phyloP scores from a whole-genome alignment of 1,140 invertebrate species.

The Dendrolimus punctatus region DNA sequence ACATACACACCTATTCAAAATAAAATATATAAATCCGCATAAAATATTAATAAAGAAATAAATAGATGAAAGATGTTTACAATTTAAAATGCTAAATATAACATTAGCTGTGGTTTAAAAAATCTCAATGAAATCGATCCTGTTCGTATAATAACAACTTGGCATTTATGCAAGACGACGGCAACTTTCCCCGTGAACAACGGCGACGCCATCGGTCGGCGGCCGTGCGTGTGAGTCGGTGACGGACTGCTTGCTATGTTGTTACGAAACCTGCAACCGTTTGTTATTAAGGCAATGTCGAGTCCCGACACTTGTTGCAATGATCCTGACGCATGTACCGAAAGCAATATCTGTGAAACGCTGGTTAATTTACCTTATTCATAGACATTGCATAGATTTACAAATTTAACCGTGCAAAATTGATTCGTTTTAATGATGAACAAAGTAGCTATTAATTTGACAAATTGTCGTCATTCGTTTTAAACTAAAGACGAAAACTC shows the following conservation, averaged over 20 bases:
- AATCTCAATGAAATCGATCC: conserved; percentile 48
- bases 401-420: too few relatives aligned
- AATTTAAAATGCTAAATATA: neutral
- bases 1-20: too few relatives aligned
- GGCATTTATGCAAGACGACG: conserved; percentile 44
- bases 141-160: conserved; percentile 27
- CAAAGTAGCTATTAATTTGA: too few relatives aligned
- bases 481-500: too few relatives aligned
- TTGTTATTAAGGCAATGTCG: conserved; percentile 43
- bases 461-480: too few relatives aligned
- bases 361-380: too few relatives aligned
- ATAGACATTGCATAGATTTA: too few relatives aligned
- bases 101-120: conserved; percentile 4
- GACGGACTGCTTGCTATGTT: conserved; percentile 35
- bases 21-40: too few relatives aligned
- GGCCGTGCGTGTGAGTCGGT: conserved; percentile 30
- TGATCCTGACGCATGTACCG: conserved; percentile 1
- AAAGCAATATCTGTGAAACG: too few relatives aligned
- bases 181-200: conserved; percentile 47
- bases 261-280: conserved; percentile 59
- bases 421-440: too few relatives aligned
- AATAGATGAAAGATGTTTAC: too few relatives aligned
- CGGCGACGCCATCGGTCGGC: conserved; percentile 7
- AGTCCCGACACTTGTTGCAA: conserved; percentile 30
- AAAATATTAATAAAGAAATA: too few relatives aligned